phyloP scores from a whole-genome alignment of 2,113 vertebrate species.

The Lophius piscatorius region DNA sequence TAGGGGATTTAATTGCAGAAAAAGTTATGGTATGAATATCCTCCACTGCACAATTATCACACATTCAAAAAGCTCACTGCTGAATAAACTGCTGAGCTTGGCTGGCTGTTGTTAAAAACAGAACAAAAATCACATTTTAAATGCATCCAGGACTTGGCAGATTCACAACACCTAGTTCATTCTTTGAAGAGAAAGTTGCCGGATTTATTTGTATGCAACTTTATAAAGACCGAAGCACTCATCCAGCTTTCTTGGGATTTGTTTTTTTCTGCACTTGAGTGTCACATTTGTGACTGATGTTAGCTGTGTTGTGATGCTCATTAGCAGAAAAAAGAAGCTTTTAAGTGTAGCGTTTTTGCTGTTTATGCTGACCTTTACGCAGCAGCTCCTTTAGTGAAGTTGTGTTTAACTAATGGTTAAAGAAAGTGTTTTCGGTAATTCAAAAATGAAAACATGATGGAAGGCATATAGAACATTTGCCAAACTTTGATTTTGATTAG shows the following conservation, averaged over 20 bases:
- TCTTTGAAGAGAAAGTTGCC: conserved; percentile 51
- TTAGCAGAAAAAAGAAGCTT: conserved; percentile 39
- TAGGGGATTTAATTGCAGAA: conserved; percentile 74
- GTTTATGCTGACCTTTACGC: conserved; percentile 26
- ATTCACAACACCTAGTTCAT: conserved; percentile 49
- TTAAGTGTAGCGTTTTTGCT: conserved; percentile 20
- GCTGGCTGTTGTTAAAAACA: conserved; percentile 62
- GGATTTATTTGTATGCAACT: conserved; percentile 30
- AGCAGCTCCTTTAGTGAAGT: conserved; percentile 1
- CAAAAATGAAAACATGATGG: too few species aligned
- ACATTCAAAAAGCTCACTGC: conserved; percentile 54
- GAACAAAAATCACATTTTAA: conserved; percentile 56
- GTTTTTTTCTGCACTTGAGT: conserved; percentile 22
- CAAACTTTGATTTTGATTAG: not conserved
- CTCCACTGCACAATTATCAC: conserved; percentile 65
- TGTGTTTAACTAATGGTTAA: too few species aligned
- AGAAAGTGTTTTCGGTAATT: too few species aligned
- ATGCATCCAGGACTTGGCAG: conserved; percentile 50
- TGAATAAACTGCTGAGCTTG: conserved; percentile 48
- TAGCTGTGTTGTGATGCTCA: conserved; percentile 44
- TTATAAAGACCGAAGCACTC: conserved; percentile 25
- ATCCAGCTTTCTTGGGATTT: conserved; percentile 42
- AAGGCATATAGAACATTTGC: not conserved
- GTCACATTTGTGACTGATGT: conserved; percentile 41
- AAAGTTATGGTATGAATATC: conserved; percentile 67